phyloP scores from a whole-genome alignment of 2,113 vertebrate species.

The Dromiciops gliroides region DNA sequence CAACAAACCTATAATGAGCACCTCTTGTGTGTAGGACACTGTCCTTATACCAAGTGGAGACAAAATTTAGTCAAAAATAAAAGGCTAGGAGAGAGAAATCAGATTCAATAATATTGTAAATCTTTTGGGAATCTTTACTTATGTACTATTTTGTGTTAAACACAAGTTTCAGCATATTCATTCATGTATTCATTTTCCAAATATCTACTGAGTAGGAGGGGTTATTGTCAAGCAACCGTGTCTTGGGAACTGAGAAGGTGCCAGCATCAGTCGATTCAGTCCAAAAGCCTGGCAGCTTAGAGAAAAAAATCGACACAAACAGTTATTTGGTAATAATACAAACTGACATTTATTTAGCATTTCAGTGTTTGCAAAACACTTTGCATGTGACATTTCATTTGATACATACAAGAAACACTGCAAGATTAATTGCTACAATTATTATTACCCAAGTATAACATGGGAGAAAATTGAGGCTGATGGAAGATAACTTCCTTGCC shows the following conservation, averaged over 20 bases:
- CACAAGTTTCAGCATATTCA: not conserved
- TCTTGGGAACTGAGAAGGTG: not conserved
- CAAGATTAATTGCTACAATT: not conserved
- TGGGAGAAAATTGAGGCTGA: not conserved
- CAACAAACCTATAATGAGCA: not conserved
- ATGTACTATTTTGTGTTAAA: no score
- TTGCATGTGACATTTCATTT: not conserved
- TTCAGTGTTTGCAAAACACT: not conserved
- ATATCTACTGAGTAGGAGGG: not conserved
- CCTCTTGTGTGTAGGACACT: no score
- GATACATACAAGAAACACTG: not conserved
- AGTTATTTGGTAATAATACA: not conserved
- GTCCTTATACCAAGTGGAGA: not conserved
- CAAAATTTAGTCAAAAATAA: not conserved
- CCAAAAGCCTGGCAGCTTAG: not conserved
- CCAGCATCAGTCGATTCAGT: not conserved
- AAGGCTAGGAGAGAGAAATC: not conserved
- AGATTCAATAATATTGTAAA: rapidly evolving
- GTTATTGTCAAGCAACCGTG: not conserved
- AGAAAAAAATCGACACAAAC: not conserved
- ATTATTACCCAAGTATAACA: not conserved
- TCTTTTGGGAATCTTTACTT: not conserved
- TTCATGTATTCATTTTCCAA: not conserved
- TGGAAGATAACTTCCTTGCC: not conserved
- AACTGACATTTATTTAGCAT: not conserved